Percentiles rank a stretch among this genome's conserved stretches.
Evolutionary conservation across 1,140 invertebrate species (phyloP).

Genomic region (Drosophila sulfurigaster): DNA sequence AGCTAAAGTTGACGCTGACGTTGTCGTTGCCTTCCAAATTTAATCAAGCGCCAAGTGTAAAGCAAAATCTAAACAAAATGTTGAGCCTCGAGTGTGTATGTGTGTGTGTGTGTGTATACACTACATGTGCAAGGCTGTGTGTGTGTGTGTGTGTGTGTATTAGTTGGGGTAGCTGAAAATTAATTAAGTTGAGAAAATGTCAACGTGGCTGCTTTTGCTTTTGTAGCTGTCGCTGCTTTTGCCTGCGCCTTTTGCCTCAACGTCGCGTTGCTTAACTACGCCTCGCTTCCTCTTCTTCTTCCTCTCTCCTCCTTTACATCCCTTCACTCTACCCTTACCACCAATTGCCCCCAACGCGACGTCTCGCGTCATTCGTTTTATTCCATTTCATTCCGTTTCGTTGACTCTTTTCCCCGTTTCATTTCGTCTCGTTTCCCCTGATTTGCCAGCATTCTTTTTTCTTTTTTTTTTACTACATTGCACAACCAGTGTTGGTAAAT

Average conservation of each 20-base stretch:
- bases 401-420: constrained; percentile 16
- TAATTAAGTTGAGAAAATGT: constrained; percentile 83
- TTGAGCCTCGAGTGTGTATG: constrained; percentile 20
- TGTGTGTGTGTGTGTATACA: constrained; percentile 18
- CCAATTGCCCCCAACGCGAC: background rate
- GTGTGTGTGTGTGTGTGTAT: constrained; percentile 38
- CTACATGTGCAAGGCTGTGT: background rate
- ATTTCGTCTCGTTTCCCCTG: constrained; percentile 16
- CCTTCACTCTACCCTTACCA: too few species aligned
- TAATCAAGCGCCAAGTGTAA: constrained; percentile 77
- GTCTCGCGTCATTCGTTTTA: constrained; percentile 47
- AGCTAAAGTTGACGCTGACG: background rate
- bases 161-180: constrained; percentile 69
- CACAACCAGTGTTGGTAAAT: constrained; percentile 21
- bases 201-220: constrained; percentile 72
- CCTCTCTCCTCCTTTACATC: background rate
- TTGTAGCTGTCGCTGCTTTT: background rate
- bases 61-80: constrained; percentile 76
- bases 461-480: constrained; percentile 54
- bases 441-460: background rate
- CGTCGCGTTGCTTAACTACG: constrained; percentile 21
- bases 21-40: constrained; percentile 53
- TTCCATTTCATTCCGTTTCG: constrained; percentile 31
- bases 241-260: background rate
- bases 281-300: background rate